Percentiles rank a stretch among this genome's conserved stretches.
Evolutionary conservation across 2,113 vertebrate species (phyloP).

Genomic region (Cisticola juncidis): DNA sequence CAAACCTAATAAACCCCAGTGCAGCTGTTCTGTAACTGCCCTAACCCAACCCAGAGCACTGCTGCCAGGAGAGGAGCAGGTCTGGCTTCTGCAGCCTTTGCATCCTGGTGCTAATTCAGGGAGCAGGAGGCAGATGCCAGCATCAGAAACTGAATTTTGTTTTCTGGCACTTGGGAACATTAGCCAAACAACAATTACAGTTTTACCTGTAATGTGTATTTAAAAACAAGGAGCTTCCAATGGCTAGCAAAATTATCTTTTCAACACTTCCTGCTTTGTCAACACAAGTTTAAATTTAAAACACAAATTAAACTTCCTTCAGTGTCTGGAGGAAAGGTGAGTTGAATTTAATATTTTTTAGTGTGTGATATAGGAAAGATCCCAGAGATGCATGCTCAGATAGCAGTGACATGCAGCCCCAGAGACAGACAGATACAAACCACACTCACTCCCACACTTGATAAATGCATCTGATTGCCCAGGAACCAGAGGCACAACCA

Average conservation of each 20-base stretch:
- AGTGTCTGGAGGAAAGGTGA: not conserved
- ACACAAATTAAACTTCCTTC: not conserved
- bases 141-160: not conserved
- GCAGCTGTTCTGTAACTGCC: not conserved
- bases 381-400: not conserved
- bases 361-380: not conserved
- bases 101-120: not conserved
- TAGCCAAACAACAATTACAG: not conserved
- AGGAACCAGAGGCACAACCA: not conserved
- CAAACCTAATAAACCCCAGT: fast-evolving
- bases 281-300: conserved; percentile 8
- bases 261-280: not conserved
- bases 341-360: not conserved
- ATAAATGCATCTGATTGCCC: not conserved
- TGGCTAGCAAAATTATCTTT: not conserved
- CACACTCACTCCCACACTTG: not conserved
- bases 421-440: not conserved
- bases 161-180: not conserved
- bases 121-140: not conserved
- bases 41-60: not conserved
- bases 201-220: not conserved
- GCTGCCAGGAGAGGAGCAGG: not conserved
- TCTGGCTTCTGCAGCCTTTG: not conserved
- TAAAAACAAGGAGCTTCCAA: not conserved
- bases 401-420: not conserved